phyloP scores from a whole-genome alignment of 2,797 vertebrate species.

The Galaxias olidus region DNA sequence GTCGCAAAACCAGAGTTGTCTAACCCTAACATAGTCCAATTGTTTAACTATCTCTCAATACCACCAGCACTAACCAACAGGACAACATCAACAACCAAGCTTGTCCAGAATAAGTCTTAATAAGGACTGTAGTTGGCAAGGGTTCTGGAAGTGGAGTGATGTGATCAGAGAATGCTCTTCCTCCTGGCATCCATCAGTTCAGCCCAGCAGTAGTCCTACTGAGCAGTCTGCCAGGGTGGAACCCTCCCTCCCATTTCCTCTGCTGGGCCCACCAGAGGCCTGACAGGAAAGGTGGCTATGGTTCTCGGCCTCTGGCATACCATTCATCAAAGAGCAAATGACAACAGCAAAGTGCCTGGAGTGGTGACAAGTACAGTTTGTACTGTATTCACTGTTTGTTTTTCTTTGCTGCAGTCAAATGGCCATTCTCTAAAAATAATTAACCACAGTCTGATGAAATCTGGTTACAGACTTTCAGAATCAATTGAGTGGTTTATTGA shows the following conservation, averaged over 20 bases:
- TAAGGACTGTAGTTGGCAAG: slow-evolving; percentile 32
- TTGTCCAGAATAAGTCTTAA: slow-evolving; percentile 13
- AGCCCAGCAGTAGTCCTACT: slow-evolving; percentile 14
- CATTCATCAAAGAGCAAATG: neutral
- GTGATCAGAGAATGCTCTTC: slow-evolving; percentile 47
- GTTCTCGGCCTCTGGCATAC: neutral
- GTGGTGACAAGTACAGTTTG: too few relatives aligned
- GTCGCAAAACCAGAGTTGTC: too few relatives aligned
- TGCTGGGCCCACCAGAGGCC: slow-evolving; percentile 20
- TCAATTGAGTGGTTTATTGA: too few relatives aligned
- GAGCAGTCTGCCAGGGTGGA: slow-evolving; percentile 28
- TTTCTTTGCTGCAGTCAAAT: too few relatives aligned
- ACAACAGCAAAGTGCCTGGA: too few relatives aligned
- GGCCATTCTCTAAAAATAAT: too few relatives aligned
- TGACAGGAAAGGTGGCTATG: slow-evolving; percentile 24
- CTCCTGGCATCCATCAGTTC: slow-evolving; percentile 43
- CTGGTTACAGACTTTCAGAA: too few relatives aligned
- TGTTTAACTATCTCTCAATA: too few relatives aligned
- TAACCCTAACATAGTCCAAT: too few relatives aligned
- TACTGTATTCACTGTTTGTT: too few relatives aligned
- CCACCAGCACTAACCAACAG: slow-evolving; percentile 10
- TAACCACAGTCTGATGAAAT: too few relatives aligned
- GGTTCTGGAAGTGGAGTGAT: slow-evolving; percentile 53
- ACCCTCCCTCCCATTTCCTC: slow-evolving; percentile 44
- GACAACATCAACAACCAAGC: slow-evolving; percentile 17